Conservation (phyloP, 2,113 vertebrate genomes). For the Helogale parvula region DNA sequence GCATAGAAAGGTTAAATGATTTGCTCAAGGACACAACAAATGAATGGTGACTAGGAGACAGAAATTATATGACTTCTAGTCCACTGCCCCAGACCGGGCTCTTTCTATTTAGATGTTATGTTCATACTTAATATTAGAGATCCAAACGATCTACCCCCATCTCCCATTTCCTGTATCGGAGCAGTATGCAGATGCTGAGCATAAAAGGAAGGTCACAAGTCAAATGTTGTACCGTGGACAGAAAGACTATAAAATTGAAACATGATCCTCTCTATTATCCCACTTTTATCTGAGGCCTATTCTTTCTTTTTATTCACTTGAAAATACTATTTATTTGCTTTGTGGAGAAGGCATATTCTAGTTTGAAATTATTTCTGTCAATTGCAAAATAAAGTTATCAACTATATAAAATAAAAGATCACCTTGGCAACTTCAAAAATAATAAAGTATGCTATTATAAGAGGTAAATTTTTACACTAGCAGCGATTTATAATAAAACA, state of each 20-base stretch:
- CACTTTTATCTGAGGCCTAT: constrained; percentile 41
- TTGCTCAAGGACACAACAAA: constrained; percentile 70
- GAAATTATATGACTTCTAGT: constrained; percentile 66
- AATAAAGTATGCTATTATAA: constrained; percentile 71
- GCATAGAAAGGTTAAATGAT: constrained; percentile 57
- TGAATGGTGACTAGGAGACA: constrained; percentile 60
- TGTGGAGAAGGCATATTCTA: constrained; percentile 12
- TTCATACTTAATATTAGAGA: constrained; percentile 2
- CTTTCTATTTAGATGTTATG: constrained; percentile 57
- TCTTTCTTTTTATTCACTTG: constrained; percentile 54
- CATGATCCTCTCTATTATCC: constrained; percentile 28
- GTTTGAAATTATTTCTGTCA: constrained; percentile 74
- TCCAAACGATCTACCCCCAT: neutral
- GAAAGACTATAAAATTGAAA: constrained; percentile 62
- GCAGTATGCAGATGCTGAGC: constrained; percentile 49
- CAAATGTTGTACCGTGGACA: constrained; percentile 38
- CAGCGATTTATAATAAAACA: constrained; percentile 69
- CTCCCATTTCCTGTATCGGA: neutral
- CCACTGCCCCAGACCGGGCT: constrained; percentile 14
- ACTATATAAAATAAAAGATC: constrained; percentile 63
- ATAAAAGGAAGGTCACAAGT: constrained; percentile 63
- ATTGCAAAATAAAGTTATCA: constrained; percentile 72
- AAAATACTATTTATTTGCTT: constrained; percentile 71
- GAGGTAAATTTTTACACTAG: constrained; percentile 64
- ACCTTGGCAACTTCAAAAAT: constrained; percentile 71